A percentile compares a stretch with the other conserved stretches of the same genome.
These are phyloP conservation scores for Xerus rutilus DNA, from an alignment of 2,797 vertebrate genomes.

Conservation along the genomic window DNA sequence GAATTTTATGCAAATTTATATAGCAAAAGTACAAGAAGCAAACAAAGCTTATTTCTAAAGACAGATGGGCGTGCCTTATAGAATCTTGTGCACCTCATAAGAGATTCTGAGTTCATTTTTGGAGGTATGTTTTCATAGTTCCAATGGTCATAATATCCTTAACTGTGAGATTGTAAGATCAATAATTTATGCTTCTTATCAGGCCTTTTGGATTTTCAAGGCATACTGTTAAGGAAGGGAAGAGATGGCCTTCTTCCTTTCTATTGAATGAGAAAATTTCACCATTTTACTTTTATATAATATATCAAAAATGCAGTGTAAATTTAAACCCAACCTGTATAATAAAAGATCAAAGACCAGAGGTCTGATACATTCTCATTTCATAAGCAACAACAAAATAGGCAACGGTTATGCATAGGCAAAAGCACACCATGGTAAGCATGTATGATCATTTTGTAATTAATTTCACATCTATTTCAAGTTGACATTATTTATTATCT, in stretches of 20 bases:
- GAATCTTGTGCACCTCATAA: background rate
- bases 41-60: background rate
- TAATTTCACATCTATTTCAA: background rate
- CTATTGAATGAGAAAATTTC: background rate
- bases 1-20: background rate
- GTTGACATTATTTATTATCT: background rate
- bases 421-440: background rate
- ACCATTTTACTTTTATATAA: background rate
- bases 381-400: background rate
- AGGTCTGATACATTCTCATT: background rate
- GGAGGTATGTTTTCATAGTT: background rate
- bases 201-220: background rate
- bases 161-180: background rate
- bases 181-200: background rate
- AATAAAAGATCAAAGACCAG: background rate
- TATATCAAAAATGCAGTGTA: background rate
- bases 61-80: background rate
- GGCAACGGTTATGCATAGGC: background rate
- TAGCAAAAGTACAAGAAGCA: background rate
- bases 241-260: background rate
- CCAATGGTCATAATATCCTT: background rate
- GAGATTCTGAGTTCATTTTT: slow-evolving; percentile 9
- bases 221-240: background rate
- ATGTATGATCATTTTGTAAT: background rate
- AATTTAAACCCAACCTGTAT: background rate